Conservation (phyloP, 2,888 invertebrate genomes). For the Lasioglossum malachurum region DNA sequence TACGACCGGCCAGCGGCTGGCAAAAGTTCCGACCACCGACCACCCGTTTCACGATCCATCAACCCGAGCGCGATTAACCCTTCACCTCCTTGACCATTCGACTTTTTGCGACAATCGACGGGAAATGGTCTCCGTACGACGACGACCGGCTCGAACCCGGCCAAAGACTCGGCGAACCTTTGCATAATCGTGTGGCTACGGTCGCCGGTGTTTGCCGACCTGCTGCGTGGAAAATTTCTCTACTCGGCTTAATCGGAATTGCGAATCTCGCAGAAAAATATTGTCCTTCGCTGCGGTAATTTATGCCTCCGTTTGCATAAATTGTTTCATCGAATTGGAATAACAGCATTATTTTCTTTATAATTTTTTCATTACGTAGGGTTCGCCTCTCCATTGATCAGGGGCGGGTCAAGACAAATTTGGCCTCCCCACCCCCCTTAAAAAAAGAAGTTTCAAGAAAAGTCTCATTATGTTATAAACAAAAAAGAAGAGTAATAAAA, state of each 20-base stretch:
- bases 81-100: conserved; percentile 14
- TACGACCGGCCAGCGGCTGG: conserved; percentile 3
- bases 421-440: no score
- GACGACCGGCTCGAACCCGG: neutral
- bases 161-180: neutral
- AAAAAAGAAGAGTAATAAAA: no score
- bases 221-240: conserved; percentile 6
- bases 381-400: no score
- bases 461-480: no score
- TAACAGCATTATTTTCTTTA: neutral
- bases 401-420: no score
- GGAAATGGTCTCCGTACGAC: neutral
- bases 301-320: neutral
- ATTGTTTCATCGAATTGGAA: neutral
- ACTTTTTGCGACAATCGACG: conserved; percentile 30
- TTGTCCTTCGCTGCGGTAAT: neutral
- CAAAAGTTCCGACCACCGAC: conserved; percentile 24
- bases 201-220: neutral
- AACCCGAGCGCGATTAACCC: conserved; percentile 37
- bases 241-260: neutral
- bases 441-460: no score
- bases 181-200: neutral
- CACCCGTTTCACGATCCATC: conserved; percentile 30
- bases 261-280: neutral
- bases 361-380: rapidly evolving